These are phyloP conservation scores for Oeneis ivallda DNA, from an alignment of 2,888 invertebrate species.

Conservation along the genomic window DNA sequence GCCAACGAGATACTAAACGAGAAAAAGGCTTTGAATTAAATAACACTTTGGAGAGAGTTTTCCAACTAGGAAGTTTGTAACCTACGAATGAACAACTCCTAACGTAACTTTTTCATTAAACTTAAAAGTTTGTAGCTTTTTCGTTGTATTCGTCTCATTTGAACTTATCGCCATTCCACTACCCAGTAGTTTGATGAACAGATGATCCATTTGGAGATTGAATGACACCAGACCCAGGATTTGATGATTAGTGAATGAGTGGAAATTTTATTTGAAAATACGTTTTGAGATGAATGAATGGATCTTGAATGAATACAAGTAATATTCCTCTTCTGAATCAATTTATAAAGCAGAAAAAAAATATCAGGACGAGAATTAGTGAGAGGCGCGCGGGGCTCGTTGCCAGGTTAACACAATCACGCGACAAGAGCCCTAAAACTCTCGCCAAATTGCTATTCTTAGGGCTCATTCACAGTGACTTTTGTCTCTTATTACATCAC, in stretches of 20 bases:
- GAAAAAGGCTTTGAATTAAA: constrained; percentile 1
- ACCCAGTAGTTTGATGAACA: too few relatives aligned
- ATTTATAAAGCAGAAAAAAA: constrained; percentile 15
- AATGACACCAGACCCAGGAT: too few relatives aligned
- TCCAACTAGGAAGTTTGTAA: constrained; percentile 7
- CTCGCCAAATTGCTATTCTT: constrained; percentile 39
- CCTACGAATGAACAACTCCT: not conserved
- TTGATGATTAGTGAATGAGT: too few relatives aligned
- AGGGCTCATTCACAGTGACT: not conserved
- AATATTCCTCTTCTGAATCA: not conserved
- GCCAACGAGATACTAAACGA: not conserved
- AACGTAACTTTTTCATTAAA: not conserved
- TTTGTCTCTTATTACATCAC: too few relatives aligned
- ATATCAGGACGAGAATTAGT: constrained; percentile 10
- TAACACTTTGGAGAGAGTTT: not conserved
- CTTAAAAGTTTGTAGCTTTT: not conserved
- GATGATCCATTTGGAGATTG: too few relatives aligned
- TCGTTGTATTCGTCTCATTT: too few relatives aligned
- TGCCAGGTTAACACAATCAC: constrained; percentile 39
- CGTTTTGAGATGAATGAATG: too few relatives aligned
- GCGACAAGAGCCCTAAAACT: constrained; percentile 38
- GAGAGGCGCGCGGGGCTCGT: constrained; percentile 20
- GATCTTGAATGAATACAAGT: not conserved
- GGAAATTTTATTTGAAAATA: too few relatives aligned
- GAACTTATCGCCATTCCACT: too few relatives aligned